Conservation (phyloP, 2,113 vertebrate genomes). For the Struthio camelus region DNA sequence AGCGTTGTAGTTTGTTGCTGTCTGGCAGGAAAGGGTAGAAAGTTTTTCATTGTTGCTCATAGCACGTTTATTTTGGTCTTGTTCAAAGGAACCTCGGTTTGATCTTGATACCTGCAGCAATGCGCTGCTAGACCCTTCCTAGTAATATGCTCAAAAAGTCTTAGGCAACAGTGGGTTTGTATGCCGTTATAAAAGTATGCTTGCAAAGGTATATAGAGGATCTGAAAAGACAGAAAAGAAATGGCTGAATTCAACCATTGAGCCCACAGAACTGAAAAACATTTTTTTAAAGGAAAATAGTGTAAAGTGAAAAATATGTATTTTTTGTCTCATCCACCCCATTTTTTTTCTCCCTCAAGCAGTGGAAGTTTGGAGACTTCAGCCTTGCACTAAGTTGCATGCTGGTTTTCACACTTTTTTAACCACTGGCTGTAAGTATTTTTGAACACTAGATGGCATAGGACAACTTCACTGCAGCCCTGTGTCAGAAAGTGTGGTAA, state of each 20-base stretch:
- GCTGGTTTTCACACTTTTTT: background rate
- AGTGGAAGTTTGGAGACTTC: background rate
- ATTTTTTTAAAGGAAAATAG: no score
- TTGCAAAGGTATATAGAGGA: background rate
- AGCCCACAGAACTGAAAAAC: background rate
- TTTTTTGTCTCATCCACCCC: rapidly evolving
- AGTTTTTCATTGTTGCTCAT: background rate
- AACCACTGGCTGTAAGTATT: background rate
- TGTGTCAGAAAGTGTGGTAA: background rate
- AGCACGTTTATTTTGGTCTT: background rate
- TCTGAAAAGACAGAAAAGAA: background rate
- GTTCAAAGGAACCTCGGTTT: background rate
- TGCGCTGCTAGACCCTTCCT: background rate
- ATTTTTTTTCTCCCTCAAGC: no score
- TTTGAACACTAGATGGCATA: conserved; percentile 62
- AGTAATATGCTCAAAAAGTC: background rate
- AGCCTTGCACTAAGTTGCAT: background rate
- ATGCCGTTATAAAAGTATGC: rapidly evolving
- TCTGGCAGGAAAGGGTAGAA: no score
- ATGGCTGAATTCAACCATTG: background rate
- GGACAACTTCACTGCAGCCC: background rate
- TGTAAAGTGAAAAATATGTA: no score
- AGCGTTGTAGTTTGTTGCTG: no score
- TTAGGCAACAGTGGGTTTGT: background rate
- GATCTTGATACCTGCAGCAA: rapidly evolving